These are phyloP conservation scores for Alligator sinensis DNA, from an alignment of 2,113 vertebrate species.

Conservation along the genomic window DNA sequence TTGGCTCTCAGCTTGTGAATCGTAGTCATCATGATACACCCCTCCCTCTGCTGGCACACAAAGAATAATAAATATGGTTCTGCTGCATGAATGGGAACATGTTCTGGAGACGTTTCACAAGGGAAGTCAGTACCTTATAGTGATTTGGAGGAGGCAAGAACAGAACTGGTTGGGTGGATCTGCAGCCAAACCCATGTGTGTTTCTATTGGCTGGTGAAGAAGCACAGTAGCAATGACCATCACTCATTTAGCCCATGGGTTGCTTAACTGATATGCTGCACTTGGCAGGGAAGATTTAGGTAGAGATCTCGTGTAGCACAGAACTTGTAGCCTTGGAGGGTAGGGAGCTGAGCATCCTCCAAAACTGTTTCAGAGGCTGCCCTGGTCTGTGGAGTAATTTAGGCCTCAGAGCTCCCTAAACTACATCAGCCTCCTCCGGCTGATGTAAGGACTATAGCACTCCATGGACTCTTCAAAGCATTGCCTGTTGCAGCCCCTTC, in stretches of 20 bases:
- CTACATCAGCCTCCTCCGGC: background rate
- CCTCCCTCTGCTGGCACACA: background rate
- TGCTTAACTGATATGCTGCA: background rate
- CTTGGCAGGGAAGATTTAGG: background rate
- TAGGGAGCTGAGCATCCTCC: background rate
- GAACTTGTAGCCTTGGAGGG: background rate
- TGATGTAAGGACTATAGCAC: accelerated
- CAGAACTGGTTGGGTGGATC: background rate
- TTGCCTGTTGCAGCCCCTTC: background rate
- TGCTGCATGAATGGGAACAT: background rate
- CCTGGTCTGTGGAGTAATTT: slow-evolving; percentile 18
- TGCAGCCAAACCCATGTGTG: background rate
- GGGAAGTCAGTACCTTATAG: background rate
- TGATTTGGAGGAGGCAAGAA: background rate
- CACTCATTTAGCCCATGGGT: background rate
- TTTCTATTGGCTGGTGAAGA: background rate
- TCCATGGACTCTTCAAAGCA: slow-evolving; percentile 18
- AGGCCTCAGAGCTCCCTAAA: background rate
- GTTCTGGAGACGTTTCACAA: background rate
- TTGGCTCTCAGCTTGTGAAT: background rate
- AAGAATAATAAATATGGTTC: background rate
- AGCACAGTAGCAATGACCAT: background rate
- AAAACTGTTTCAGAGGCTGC: background rate
- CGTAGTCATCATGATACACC: background rate
- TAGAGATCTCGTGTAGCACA: background rate